phyloP scores from a whole-genome alignment of 2,888 invertebrate species.

The Elaeidobius kamerunicus region DNA sequence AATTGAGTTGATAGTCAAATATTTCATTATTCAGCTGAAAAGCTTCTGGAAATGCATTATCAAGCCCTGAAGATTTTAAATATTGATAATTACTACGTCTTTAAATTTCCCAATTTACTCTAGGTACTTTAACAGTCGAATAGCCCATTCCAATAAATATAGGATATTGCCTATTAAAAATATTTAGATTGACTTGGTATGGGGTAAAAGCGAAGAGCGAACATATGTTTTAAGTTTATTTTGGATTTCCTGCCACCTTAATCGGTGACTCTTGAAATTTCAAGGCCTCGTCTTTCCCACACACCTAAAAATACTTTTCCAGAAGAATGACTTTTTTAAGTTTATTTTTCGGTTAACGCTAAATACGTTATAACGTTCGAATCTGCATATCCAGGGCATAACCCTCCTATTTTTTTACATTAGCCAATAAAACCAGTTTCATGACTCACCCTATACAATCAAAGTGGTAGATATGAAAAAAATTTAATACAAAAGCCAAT shows the following conservation, averaged over 20 bases:
- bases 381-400: conserved; percentile 15
- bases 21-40: no score
- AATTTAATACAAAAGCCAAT: conserved; percentile 24
- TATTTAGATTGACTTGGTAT: conserved; percentile 25
- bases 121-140: conserved; percentile 3
- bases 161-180: conserved; percentile 26
- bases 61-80: no score
- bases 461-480: conserved; percentile 22
- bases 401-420: conserved; percentile 19
- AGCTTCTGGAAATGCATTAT: no score
- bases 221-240: conserved; percentile 24
- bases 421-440: conserved; percentile 30
- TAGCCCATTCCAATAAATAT: conserved; percentile 15
- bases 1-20: no score
- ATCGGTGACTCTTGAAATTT: conserved; percentile 15
- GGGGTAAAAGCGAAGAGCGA: conserved; percentile 21
- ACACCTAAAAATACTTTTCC: conserved; percentile 22
- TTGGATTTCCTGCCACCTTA: conserved; percentile 25
- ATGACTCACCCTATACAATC: conserved; percentile 28
- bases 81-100: neutral
- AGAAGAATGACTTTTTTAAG: no score
- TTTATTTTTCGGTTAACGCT: no score
- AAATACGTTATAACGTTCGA: no score
- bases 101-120: neutral
- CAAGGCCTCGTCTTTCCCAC: conserved; percentile 18